phyloP scores from a whole-genome alignment of 2,797 vertebrate genomes.

The Selene dorsalis region DNA sequence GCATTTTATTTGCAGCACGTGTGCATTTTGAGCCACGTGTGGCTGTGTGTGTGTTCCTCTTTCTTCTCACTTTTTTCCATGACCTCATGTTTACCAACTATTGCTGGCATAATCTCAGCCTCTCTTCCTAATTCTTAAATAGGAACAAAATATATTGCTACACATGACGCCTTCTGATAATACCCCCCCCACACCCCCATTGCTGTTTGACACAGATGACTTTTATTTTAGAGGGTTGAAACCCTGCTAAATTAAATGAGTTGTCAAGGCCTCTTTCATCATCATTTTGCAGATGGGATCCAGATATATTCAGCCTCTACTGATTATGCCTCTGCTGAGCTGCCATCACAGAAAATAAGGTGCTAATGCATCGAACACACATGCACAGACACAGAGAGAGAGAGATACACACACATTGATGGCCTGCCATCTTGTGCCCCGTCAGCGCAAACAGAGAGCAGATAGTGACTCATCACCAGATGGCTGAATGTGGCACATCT shows the following conservation, averaged over 20 bases:
- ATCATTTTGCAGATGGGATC: slow-evolving; percentile 48
- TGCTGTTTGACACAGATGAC: slow-evolving; percentile 16
- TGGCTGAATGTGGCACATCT: slow-evolving; percentile 74
- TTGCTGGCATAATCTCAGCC: slow-evolving; percentile 1
- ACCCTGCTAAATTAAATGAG: slow-evolving; percentile 43
- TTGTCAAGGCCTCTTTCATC: slow-evolving; percentile 42
- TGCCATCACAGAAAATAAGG: slow-evolving; percentile 50
- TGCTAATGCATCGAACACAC: slow-evolving; percentile 52
- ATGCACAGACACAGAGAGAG: slow-evolving; percentile 8
- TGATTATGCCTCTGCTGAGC: slow-evolving; percentile 47
- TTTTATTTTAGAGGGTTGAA: slow-evolving; percentile 36
- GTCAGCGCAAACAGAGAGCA: slow-evolving; percentile 65
- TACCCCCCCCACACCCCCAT: neutral
- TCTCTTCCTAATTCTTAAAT: slow-evolving; percentile 3
- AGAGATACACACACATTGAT: slow-evolving; percentile 26
- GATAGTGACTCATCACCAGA: slow-evolving; percentile 82
- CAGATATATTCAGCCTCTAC: slow-evolving; percentile 49
- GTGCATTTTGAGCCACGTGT: slow-evolving; percentile 29
- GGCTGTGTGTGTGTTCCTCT: slow-evolving; percentile 10
- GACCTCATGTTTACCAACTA: slow-evolving; percentile 1
- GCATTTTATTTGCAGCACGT: slow-evolving; percentile 46
- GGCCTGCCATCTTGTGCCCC: slow-evolving; percentile 56
- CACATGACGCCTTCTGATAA: slow-evolving; percentile 9
- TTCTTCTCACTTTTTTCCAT: neutral
- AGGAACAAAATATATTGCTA: neutral